Evolutionary conservation across 2,113 vertebrate genomes (phyloP), one percentile per base, ranked within the genome.

Genomic region (Tachycineta bicolor): DNA sequence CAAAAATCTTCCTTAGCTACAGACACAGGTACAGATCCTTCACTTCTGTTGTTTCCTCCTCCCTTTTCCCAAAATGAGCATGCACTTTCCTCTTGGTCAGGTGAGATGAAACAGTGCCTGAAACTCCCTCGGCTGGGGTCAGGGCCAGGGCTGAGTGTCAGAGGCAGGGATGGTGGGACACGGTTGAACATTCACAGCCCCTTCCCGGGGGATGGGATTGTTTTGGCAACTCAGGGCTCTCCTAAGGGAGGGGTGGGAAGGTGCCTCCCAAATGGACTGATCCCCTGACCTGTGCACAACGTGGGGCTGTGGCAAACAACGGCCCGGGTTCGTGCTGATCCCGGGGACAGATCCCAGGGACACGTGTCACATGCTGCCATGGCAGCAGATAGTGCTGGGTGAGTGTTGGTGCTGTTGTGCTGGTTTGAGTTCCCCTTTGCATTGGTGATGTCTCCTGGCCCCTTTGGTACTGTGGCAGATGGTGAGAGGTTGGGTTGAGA

Each of bases 271-370:
- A 14, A n/a, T 13, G 28, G 60, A 28, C 3, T 28, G 64, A 74
- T 60, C 0, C 3, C 43, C 39, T 58, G 2, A 12, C 0, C 2
- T 5, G 6, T 5, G 6, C 78, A 68, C 74, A 59, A 3, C 5
- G 5, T 3, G 23, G 31, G 68, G 43, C 5, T 65, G 46, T 18
- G 56, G 52, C 22, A 59, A 50, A 83, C 0, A 5, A 19, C 18
- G 37, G 39, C 23, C 26, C 43, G 6, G 0, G 3, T 20, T 49
- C 0, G 0, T 46, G 63, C 60, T 49, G 34, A 22, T 59, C 55
- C 59, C 0, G 2, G 29, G 47, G 28, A 46, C 50, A 33, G 39
- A 64, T 29, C 31, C 78, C 0, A 20, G 33, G 24, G 33, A 43
- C 52, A 24, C 31, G 21, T 11, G 17, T 18, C 60, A 17, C 33